Conservation (phyloP, 2,888 invertebrate species). For the Rotaria socialis region DNA sequence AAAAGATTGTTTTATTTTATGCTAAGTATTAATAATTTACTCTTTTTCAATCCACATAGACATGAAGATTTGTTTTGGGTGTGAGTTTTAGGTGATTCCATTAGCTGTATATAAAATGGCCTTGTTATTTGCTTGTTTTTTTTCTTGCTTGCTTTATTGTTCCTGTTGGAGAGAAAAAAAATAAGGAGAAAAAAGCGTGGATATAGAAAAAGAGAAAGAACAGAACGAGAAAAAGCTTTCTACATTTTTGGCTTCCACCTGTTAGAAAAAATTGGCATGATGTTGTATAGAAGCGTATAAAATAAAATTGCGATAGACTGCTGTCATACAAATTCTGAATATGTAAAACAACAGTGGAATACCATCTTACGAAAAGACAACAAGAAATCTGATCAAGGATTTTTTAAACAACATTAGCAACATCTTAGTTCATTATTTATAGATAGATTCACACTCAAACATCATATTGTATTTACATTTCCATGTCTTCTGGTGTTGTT, state of each 20-base stretch:
- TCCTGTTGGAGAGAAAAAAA: background rate
- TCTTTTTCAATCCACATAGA: background rate
- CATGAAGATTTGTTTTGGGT: background rate
- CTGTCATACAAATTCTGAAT: no score
- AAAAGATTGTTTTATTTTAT: background rate
- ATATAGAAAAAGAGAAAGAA: background rate
- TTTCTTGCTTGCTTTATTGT: background rate
- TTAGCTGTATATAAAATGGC: background rate
- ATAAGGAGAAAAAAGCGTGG: background rate
- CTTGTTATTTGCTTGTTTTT: background rate
- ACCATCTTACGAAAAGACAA: background rate
- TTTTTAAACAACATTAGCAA: background rate
- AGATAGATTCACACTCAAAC: background rate
- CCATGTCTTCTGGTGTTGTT: background rate
- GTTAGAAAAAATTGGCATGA: background rate
- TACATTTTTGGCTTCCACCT: background rate
- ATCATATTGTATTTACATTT: background rate
- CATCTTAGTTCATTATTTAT: background rate
- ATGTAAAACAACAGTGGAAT: background rate
- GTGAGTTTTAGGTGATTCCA: background rate
- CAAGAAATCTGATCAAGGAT: no score
- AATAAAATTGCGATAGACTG: no score
- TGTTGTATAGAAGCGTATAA: no score
- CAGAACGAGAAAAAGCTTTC: background rate
- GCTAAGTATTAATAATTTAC: background rate